Percentiles rank a stretch among this genome's conserved stretches.
Conservation (phyloP, 2,888 invertebrate species). For the Heteromyza rotundicornis region DNA sequence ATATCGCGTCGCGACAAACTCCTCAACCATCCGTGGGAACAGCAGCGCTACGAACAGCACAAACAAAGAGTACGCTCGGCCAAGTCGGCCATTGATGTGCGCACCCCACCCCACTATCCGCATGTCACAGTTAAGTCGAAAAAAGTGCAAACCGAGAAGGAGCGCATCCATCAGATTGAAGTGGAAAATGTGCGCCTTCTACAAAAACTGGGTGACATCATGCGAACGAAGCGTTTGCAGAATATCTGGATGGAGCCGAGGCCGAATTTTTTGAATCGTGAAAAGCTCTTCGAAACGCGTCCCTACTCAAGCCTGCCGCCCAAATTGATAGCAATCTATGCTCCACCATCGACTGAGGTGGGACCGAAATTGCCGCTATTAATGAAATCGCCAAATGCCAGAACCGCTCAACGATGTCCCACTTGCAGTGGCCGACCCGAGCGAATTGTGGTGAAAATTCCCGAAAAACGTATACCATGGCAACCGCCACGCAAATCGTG, state of each 20-base stretch:
- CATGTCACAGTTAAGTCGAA: slow-evolving; percentile 75
- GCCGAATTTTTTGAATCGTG: slow-evolving; percentile 64
- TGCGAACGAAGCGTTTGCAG: slow-evolving; percentile 71
- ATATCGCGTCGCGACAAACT: slow-evolving; percentile 75
- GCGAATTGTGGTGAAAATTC: slow-evolving; percentile 51
- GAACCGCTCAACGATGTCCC: slow-evolving; percentile 46
- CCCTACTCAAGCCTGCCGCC: slow-evolving; percentile 50
- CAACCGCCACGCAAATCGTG: slow-evolving; percentile 52
- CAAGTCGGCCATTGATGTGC: slow-evolving; percentile 72
- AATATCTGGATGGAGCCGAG: slow-evolving; percentile 72
- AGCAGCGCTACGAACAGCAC: slow-evolving; percentile 73
- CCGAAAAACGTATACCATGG: slow-evolving; percentile 61
- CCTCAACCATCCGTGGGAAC: slow-evolving; percentile 74
- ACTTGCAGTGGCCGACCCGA: slow-evolving; percentile 56
- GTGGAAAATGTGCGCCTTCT: slow-evolving; percentile 73
- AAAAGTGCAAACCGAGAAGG: slow-evolving; percentile 73
- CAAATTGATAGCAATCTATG: slow-evolving; percentile 45
- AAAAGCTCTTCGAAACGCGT: slow-evolving; percentile 53
- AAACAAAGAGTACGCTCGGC: slow-evolving; percentile 72
- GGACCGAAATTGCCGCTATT: slow-evolving; percentile 36
- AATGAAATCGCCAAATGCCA: slow-evolving; percentile 31
- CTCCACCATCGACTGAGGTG: background rate
- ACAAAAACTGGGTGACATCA: slow-evolving; percentile 71
- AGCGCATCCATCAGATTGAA: slow-evolving; percentile 70
- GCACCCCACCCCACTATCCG: slow-evolving; percentile 68